Percentiles rank a stretch among this genome's conserved stretches.
These are phyloP conservation scores for Eustalomyia histrio DNA, from an alignment of 2,888 invertebrate genomes.

Conservation along the genomic window DNA sequence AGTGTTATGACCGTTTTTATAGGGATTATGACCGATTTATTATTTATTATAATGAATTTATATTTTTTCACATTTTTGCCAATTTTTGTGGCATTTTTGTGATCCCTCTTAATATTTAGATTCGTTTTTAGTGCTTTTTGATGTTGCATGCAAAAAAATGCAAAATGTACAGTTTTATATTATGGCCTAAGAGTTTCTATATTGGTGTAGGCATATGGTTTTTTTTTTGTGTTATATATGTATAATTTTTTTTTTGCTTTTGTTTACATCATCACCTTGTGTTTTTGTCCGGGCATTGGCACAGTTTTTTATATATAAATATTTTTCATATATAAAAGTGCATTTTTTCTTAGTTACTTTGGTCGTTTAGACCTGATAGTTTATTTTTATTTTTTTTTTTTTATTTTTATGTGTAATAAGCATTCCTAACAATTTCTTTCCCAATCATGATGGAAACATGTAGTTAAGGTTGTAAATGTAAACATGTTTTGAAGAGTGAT, in stretches of 20 bases:
- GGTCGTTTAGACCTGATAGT: not conserved
- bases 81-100: not conserved
- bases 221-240: constrained; percentile 22
- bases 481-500: constrained; percentile 58
- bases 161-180: constrained; percentile 61
- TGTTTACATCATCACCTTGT: constrained; percentile 74
- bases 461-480: constrained; percentile 56
- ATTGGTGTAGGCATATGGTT: constrained; percentile 59
- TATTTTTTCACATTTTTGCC: no score
- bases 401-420: constrained; percentile 32
- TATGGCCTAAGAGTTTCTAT: constrained; percentile 58
- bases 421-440: constrained; percentile 64
- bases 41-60: no score
- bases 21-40: no score
- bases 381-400: not conserved
- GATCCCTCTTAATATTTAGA: not conserved
- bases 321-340: constrained; percentile 45
- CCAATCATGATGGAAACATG: constrained; percentile 50
- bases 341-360: constrained; percentile 9
- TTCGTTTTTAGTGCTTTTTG: not conserved
- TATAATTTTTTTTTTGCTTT: constrained; percentile 28
- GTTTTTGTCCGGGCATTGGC: constrained; percentile 78
- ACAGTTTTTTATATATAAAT: constrained; percentile 70
- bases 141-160: constrained; percentile 41
- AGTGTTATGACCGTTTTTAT: no score